Conservation (phyloP, 1,140 invertebrate genomes). For the Monomorium pharaonis region DNA sequence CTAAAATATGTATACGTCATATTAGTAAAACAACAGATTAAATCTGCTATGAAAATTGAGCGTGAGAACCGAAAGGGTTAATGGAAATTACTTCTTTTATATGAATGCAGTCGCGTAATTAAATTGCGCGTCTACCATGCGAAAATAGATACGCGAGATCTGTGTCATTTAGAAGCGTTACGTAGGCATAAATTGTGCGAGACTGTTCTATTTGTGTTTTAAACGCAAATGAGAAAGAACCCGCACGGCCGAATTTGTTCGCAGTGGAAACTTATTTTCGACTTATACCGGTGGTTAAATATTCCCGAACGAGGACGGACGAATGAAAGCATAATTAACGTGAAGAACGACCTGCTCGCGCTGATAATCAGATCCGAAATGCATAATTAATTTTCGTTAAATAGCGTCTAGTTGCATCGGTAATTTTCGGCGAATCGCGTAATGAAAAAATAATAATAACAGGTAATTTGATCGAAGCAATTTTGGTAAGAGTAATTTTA, state of each 20-base stretch:
- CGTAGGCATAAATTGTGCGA: neutral
- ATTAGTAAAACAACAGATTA: neutral
- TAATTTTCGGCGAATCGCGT: conserved; percentile 57
- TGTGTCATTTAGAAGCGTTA: neutral
- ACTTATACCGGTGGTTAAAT: conserved; percentile 29
- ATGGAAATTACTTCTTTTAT: neutral
- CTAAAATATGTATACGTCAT: neutral
- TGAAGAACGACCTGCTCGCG: conserved; percentile 46
- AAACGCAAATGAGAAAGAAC: neutral
- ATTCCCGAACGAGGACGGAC: conserved; percentile 6
- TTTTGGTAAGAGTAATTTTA: conserved; percentile 55
- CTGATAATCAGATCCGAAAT: conserved; percentile 57
- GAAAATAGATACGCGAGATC: too few relatives aligned
- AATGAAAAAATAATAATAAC: conserved; percentile 62
- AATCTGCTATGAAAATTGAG: neutral
- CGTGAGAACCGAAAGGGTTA: conserved; percentile 6
- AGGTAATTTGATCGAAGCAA: conserved; percentile 57
- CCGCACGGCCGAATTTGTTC: neutral
- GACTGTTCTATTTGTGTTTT: neutral
- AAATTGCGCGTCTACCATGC: neutral
- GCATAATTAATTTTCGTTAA: conserved; percentile 60
- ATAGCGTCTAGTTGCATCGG: conserved; percentile 56
- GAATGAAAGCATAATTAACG: conserved; percentile 57
- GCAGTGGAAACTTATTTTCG: conserved; percentile 35
- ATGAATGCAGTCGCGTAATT: neutral